Evolutionary conservation across 2,797 vertebrate species (phyloP).

Genomic region (Pitangus sulphuratus): DNA sequence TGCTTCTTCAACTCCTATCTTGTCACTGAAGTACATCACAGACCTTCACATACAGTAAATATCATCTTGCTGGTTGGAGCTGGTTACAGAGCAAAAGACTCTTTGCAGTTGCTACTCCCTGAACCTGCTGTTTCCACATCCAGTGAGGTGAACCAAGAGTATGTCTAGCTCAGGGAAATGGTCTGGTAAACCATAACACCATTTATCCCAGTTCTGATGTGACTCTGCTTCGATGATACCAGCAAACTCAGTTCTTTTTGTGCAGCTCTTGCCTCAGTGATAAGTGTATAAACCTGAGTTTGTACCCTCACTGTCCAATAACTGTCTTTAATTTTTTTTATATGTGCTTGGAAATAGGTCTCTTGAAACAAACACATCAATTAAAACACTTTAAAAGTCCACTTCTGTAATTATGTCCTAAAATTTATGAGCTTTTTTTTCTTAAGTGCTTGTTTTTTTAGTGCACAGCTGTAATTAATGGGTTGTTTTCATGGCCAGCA

Average conservation of each 20-base stretch:
- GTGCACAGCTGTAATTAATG: not conserved
- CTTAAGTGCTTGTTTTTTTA: not conserved
- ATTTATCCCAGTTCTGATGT: not conserved
- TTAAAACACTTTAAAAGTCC: not conserved
- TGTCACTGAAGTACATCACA: not conserved
- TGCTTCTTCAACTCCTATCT: not conserved
- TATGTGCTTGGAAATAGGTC: not conserved
- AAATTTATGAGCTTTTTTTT: not conserved
- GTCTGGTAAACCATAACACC: not conserved
- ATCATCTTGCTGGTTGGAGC: not conserved
- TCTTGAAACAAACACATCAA: not conserved
- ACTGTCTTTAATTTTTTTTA: not conserved
- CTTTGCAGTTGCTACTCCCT: not conserved
- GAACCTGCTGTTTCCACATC: not conserved
- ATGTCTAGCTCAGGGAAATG: not conserved
- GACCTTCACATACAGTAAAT: not conserved
- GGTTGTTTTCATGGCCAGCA: not conserved
- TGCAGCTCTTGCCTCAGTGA: not conserved
- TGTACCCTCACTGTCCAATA: not conserved
- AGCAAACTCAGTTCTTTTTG: not conserved
- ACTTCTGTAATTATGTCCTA: not conserved
- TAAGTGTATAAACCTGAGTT: not conserved
- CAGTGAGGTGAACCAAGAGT: not conserved
- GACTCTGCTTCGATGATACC: not conserved
- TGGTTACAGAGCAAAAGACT: not conserved